phyloP scores from a whole-genome alignment of 2,888 invertebrate genomes.

The Cheilosia urbana region DNA sequence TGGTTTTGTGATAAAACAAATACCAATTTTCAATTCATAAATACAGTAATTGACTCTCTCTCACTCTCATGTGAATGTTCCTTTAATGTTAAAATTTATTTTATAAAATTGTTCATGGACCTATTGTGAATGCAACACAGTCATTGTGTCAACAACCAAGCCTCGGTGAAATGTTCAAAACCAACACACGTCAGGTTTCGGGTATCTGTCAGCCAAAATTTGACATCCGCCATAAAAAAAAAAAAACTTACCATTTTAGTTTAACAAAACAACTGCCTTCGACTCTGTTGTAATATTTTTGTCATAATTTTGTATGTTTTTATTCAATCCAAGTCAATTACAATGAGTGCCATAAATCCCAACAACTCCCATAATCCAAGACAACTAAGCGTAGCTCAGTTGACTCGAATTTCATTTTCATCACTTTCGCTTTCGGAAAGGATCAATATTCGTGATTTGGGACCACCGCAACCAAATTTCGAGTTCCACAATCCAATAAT shows the following conservation, averaged over 20 bases:
- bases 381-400: conserved; percentile 19
- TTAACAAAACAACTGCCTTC: not conserved
- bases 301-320: conserved; percentile 1
- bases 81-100: too few species aligned
- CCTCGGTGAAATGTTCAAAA: too few species aligned
- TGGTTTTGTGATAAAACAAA: too few species aligned
- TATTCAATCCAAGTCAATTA: not conserved
- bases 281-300: not conserved
- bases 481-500: not conserved
- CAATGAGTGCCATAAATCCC: conserved; percentile 36
- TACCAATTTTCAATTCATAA: too few species aligned
- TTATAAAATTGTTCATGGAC: too few species aligned
- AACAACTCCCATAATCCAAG: conserved; percentile 17
- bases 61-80: too few species aligned
- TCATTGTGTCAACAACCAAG: too few species aligned
- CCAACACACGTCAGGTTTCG: too few species aligned
- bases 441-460: conserved; percentile 49
- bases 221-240: too few species aligned
- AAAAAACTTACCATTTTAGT: not conserved
- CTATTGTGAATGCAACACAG: too few species aligned
- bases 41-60: too few species aligned
- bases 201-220: too few species aligned
- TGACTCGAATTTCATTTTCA: conserved; percentile 35
- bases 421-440: conserved; percentile 46
- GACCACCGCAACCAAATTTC: conserved; percentile 58